Conservation (phyloP, 2,113 vertebrate genomes). For the Dromas ardeola region DNA sequence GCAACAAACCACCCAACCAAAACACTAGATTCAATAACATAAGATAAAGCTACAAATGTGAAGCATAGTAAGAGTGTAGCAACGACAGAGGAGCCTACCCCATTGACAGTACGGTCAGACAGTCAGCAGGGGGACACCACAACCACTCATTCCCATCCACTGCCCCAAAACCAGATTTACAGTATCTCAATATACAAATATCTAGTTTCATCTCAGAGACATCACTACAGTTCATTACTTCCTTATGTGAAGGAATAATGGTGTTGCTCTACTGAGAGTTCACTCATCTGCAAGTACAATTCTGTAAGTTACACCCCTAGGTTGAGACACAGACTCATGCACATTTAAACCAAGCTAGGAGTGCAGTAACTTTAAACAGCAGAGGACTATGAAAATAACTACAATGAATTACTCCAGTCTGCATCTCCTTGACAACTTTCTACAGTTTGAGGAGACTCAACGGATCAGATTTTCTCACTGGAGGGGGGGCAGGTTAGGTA, state of each 20-base stretch:
- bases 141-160: background rate
- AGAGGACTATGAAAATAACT: background rate
- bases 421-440: background rate
- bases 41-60: background rate
- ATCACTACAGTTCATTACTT: accelerated
- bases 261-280: background rate
- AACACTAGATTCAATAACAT: background rate
- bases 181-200: background rate
- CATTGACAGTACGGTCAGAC: accelerated
- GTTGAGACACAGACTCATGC: background rate
- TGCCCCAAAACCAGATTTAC: background rate
- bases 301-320: background rate
- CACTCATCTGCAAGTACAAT: background rate
- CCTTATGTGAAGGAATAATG: background rate
- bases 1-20: background rate
- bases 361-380: background rate
- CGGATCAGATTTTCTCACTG: background rate
- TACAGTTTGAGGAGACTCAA: background rate
- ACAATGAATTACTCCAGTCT: background rate
- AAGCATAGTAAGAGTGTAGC: background rate
- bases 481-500: accelerated
- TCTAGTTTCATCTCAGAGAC: background rate
- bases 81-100: background rate
- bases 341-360: background rate
- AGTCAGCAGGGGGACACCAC: background rate